Base-by-base conservation (phyloP, 1,140 invertebrate genomes). In the Bombus terrestris region DNA sequence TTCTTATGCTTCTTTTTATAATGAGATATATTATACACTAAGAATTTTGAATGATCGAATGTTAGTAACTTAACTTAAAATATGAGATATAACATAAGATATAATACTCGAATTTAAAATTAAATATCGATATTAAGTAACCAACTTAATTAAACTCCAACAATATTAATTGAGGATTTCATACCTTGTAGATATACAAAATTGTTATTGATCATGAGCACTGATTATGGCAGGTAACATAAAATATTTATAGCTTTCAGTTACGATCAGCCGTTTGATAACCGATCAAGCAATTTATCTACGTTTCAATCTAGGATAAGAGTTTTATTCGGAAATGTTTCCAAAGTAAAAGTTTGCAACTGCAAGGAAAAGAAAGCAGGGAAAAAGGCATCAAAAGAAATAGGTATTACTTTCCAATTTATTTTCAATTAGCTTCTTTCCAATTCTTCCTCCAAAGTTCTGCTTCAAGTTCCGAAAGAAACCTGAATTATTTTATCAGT, bases 371-470 rank as follows among this genome's bases (percentile, higher is more conserved):
- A 53, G 18, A 75, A 35, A 13, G 1, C 6, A 12, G 22, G 32
- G n/a, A 53, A 37, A 53, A 75, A 53, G 15, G 43, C 35, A 75
- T 75, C 5, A 41, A 35, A 53, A 35, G 71, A 28, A 72, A 15
- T 13, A n/a, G 18, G 32, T 53, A 75, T 75, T 75, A 53, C 73
- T 53, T 75, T 75, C 25, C 43, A 53, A 75, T 75, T 75, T 75
- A 75, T 75, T 53, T 75, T 53, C 73, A 75, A 75, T 75, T 75
- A 75, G 43, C 43, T 75, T 75, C 32, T 75, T 75, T 75, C 32
- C 73, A 35, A 75, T 75, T 75, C 28, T 43, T 25, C 25, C 35
- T 53, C 6, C 3, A 25, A 75, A 53, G 41, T 75, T 53, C 32
- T 32, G 15, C 41, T 32, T 5, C 22, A 53, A 25, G 32, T 32